Conservation (phyloP, 2,113 vertebrate genomes). For the Muntiacus muntjak region DNA sequence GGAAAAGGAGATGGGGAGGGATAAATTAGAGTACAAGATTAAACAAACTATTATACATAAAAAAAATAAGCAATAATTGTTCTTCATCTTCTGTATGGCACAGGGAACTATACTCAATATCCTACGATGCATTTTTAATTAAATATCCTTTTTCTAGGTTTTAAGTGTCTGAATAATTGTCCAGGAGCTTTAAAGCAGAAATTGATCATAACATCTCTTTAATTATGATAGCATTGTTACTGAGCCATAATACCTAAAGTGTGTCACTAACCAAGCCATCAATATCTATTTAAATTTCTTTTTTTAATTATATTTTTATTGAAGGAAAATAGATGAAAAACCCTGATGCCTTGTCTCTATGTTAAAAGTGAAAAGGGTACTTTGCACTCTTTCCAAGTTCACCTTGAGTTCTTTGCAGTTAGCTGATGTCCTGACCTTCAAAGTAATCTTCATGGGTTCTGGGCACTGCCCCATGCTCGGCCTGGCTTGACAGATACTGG, state of each 20-base stretch:
- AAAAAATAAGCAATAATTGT: background rate
- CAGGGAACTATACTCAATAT: background rate
- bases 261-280: background rate
- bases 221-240: background rate
- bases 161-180: background rate
- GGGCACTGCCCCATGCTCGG: background rate
- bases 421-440: background rate
- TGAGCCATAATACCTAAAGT: background rate
- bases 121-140: background rate
- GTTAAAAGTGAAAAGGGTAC: background rate
- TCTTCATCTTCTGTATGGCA: background rate
- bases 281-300: constrained; percentile 3
- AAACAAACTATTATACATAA: background rate
- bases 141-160: background rate
- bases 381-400: background rate
- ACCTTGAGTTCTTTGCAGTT: background rate
- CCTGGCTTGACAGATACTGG: background rate
- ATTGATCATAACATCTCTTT: background rate
- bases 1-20: background rate
- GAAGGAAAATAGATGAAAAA: background rate
- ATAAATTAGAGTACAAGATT: background rate
- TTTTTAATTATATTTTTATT: background rate
- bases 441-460: background rate
- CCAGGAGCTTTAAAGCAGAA: background rate
- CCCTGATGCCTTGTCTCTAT: background rate